phyloP scores from a whole-genome alignment of 2,888 invertebrate species.

The Sphinx pinastri region DNA sequence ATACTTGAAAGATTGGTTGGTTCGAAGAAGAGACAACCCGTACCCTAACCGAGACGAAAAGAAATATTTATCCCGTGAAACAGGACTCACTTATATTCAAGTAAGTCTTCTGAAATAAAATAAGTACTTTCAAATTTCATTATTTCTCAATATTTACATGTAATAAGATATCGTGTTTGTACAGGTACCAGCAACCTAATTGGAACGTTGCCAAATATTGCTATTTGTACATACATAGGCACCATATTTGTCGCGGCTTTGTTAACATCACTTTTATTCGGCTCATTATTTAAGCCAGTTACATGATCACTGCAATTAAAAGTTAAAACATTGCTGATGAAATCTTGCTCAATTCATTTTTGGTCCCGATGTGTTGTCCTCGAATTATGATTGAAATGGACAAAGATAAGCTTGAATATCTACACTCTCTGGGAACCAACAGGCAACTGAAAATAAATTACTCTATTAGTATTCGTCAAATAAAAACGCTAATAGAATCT shows the following conservation, averaged over 20 bases:
- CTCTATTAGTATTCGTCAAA: no score
- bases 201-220: conserved; percentile 76
- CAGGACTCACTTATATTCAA: conserved; percentile 91
- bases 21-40: conserved; percentile 89
- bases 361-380: no score
- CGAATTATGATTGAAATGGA: no score
- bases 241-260: conserved; percentile 79
- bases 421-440: no score
- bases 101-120: conserved; percentile 65
- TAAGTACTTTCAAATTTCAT: conserved; percentile 36
- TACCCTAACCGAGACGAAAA: conserved; percentile 92
- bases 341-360: no score
- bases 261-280: conserved; percentile 27
- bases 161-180: conserved; percentile 62
- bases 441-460: no score
- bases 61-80: conserved; percentile 88
- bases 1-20: conserved; percentile 90
- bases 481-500: no score
- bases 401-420: no score
- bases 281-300: conserved; percentile 12
- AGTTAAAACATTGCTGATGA: no score
- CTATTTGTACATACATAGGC: conserved; percentile 82
- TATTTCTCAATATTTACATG: conserved; percentile 43
- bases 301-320: neutral
- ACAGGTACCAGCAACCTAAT: conserved; percentile 76